These are phyloP conservation scores for Monoplex corrugatus DNA, from an alignment of 2,888 invertebrate genomes.

Conservation along the genomic window DNA sequence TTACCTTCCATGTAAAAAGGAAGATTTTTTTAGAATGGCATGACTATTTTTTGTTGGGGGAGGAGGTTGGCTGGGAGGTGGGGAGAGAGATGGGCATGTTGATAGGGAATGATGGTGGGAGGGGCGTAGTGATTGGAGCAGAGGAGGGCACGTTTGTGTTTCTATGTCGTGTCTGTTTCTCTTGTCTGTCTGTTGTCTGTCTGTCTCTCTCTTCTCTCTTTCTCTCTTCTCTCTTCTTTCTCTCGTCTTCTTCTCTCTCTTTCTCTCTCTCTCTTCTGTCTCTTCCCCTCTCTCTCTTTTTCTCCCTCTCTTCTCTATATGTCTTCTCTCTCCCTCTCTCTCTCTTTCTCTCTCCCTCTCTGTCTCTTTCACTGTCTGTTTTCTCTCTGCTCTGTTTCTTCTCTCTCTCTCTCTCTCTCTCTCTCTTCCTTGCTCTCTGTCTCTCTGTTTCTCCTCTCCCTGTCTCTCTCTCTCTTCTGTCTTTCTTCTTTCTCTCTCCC, in stretches of 20 bases:
- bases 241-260: neutral
- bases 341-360: neutral
- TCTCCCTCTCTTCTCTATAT: neutral
- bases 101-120: no score
- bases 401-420: neutral
- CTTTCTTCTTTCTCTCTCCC: neutral
- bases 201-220: no score
- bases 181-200: neutral
- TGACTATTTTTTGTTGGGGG: no score
- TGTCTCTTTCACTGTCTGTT: neutral
- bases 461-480: neutral
- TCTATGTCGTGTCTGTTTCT: slow-evolving; percentile 8
- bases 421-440: neutral
- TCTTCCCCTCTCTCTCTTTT: neutral
- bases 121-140: no score
- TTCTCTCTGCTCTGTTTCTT: neutral
- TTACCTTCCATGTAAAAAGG: no score
- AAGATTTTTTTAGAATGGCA: no score
- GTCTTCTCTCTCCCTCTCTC: neutral
- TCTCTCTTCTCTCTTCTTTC: neutral
- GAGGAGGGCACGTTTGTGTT: no score
- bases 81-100: no score
- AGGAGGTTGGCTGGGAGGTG: no score
- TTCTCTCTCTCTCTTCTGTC: neutral
- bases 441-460: neutral